Evolutionary conservation across 2,888 invertebrate species (phyloP).

Genomic region (Heliconius charithonia): DNA sequence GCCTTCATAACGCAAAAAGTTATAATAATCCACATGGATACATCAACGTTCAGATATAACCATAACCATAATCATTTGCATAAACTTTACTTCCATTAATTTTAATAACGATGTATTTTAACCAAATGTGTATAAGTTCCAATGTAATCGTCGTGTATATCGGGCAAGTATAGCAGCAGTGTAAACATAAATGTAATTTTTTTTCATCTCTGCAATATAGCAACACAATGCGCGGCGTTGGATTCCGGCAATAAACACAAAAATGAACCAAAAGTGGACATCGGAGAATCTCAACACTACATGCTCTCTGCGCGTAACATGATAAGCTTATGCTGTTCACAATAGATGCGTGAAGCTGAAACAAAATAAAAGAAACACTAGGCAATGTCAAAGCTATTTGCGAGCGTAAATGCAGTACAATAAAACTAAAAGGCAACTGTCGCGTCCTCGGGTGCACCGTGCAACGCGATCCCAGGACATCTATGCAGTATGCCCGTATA

Average conservation of each 20-base stretch:
- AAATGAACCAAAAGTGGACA: background rate
- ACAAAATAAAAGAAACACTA: background rate
- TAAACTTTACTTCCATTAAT: background rate
- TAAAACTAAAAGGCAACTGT: conserved; percentile 34
- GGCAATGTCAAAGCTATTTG: conserved; percentile 22
- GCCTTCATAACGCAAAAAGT: background rate
- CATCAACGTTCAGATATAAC: background rate
- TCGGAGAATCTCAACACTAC: background rate
- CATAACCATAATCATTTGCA: background rate
- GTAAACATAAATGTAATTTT: background rate
- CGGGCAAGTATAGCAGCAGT: conserved; percentile 1
- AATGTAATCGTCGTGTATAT: background rate
- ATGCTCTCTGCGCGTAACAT: background rate
- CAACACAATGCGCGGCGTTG: no score
- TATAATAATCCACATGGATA: background rate
- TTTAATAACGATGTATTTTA: conserved; percentile 11
- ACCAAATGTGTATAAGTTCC: background rate
- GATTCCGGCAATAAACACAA: background rate
- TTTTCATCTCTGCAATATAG: background rate
- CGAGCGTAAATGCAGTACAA: conserved; percentile 35
- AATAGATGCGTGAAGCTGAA: background rate
- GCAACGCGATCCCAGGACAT: conserved; percentile 36
- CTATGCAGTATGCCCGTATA: conserved; percentile 32
- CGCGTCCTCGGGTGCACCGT: conserved; percentile 22
- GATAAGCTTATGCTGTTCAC: background rate